Base-by-base conservation (phyloP, 2,888 invertebrate genomes). In the Drosophila fulvimacula region DNA sequence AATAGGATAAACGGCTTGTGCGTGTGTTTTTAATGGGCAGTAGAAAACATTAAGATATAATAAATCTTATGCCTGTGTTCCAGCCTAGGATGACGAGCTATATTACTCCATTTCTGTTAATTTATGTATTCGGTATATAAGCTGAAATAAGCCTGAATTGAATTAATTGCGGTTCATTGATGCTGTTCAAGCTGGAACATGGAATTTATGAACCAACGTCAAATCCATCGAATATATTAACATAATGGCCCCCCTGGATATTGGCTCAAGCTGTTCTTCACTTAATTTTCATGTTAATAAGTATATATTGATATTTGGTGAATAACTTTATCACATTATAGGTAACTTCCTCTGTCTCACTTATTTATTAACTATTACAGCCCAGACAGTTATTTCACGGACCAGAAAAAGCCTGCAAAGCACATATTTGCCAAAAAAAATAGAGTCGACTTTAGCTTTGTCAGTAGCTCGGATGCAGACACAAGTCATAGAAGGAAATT, bases 391-490 rank as follows among this genome's bases (percentile, higher is more conserved):
- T 11, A 6, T 21, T 49, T 27, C 13, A 30, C 68, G 55, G 41
- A 82, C 73, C 69, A 30, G 30, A 64, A 64, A 73, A 73, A 82
- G 82, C 69, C 82, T 79, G 80, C 80, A 85, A 58, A 71, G 82
- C 82, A 88, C 58, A 76, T 73, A 79, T 71, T 76, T 88, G 86
- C 72, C 82, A 88, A 74, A 69, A 88, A 74, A 69, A 76, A 60
- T 34, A 15, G 42, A 68, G 58, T 61, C 58, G 44, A 52, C 58
- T 65, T 64, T 9, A 58, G 53, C 19, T 46, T 58, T 48, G 53
- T 13, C 46, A 59, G 73, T 53, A 36, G n/a, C 56, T 62, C 48
- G 11, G 44, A 13, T 59, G 32, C 67, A 63, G 58, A 58, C 63
- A 67, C 69, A 69, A 78, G 49, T 82, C 82, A 73, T 71, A 65